Evolutionary conservation across 1,140 invertebrate genomes (phyloP), one percentile per base, ranked within the genome.

Genomic region (Drosophila erecta): DNA sequence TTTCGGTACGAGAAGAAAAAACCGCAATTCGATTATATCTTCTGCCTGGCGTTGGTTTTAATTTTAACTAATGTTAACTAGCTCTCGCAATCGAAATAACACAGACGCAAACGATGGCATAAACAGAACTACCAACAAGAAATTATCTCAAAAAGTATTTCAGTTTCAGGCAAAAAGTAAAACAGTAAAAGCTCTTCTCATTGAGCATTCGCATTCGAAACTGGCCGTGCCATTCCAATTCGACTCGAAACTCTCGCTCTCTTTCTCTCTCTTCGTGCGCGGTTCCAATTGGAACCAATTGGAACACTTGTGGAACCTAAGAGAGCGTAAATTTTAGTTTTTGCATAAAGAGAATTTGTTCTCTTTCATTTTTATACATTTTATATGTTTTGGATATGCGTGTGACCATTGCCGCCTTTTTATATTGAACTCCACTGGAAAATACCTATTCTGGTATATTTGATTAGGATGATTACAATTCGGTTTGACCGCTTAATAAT

Each of bases 121-220:
- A 50, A 50, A 50, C 49, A 50, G 49, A 50, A 50, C 49, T 50
- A 50, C 49, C 49, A 50, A 50, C 33, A 33, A 50, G 49, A 50
- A 50, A 50, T 35, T 50, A 50, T 50, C 49, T 50, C 49, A 50
- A 50, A 50, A 50, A 35, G 49, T 50, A 50, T 50, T 50, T 50
- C 49, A 50, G 49, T n/a, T n/a, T n/a, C n/a, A n/a, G n/a, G 49
- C 49, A 17, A 50, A 50, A 50, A 50, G 49, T 50, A 50, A 50
- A 50, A 50, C 49, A 50, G 49, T 50, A 50, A 50, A 50, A 50
- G 49, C 49, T 50, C 49, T 17, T 35, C 49, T 50, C 49, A 50
- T 35, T 33, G 49, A 50, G 49, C 27, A 50, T 30, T 47, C 44
- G 44, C 44, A 47, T 27, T 47, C 22, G 44, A 14, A 22, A 8